A percentile compares a stretch with the other conserved stretches of the same genome.
These are phyloP conservation scores for Elaphurus davidianus DNA, from an alignment of 2,113 vertebrate species.

Conservation along the genomic window DNA sequence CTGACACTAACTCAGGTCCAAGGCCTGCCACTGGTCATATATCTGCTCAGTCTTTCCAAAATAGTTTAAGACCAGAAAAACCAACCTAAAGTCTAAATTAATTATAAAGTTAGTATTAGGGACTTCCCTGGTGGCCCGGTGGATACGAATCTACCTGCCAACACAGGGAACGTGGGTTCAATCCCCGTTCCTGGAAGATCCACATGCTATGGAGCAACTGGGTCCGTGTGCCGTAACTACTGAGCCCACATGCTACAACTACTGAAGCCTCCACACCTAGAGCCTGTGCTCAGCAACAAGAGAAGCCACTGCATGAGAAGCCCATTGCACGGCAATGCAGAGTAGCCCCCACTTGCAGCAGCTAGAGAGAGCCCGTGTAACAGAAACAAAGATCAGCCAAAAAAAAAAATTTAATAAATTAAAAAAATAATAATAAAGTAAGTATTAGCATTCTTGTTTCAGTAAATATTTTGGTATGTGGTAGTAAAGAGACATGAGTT, in stretches of 20 bases:
- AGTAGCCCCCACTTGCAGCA: neutral
- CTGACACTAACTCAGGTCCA: neutral
- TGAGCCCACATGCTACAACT: neutral
- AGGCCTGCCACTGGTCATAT: neutral
- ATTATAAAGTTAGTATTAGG: neutral
- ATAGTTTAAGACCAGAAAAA: neutral
- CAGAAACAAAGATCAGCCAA: neutral
- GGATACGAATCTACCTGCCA: neutral
- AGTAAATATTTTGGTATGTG: neutral
- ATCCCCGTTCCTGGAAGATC: neutral
- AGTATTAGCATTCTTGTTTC: neutral
- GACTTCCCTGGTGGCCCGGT: neutral
- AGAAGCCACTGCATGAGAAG: neutral
- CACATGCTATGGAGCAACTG: neutral
- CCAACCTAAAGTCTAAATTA: neutral
- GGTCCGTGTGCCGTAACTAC: accelerated
- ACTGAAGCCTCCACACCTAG: neutral
- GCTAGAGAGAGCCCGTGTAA: neutral
- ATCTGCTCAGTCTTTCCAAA: neutral
- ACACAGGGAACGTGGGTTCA: neutral
- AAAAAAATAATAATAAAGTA: neutral
- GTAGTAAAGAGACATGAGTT: neutral
- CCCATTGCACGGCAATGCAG: neutral
- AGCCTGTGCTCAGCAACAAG: neutral
- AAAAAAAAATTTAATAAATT: neutral